Evolutionary conservation across 2,888 invertebrate genomes (phyloP).

Genomic region (Myopa testacea): DNA sequence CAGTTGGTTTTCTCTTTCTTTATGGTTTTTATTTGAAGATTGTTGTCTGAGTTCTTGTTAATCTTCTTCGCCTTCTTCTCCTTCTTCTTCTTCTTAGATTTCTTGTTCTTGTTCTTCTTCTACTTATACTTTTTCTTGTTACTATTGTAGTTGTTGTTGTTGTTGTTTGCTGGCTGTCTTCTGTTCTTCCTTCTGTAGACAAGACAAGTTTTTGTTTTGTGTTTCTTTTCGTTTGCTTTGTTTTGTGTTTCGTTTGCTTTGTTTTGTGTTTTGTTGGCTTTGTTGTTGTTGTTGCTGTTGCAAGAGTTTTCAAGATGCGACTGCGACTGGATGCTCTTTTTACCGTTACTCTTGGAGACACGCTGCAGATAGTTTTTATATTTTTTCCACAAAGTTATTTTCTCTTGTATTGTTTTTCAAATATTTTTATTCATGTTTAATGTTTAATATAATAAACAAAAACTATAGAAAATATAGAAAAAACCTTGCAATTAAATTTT

Average conservation of each 20-base stretch:
- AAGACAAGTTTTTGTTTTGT: no score
- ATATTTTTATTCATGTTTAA: no score
- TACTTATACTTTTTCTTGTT: background rate
- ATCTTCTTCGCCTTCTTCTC: no score
- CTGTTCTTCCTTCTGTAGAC: conserved; percentile 46
- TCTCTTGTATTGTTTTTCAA: no score
- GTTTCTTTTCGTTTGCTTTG: background rate
- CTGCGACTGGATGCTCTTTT: background rate
- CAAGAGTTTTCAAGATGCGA: background rate
- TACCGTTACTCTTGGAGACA: background rate
- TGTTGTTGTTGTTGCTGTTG: background rate
- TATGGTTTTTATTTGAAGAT: background rate
- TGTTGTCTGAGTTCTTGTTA: background rate
- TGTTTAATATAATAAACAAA: no score
- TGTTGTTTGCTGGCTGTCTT: conserved; percentile 11
- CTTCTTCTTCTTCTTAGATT: background rate
- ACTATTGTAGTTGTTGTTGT: no score
- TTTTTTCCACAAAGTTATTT: no score
- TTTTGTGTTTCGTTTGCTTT: background rate
- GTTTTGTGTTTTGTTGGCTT: no score
- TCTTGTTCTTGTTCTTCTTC: background rate
- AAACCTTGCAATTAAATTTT: no score
- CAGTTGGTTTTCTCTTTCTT: background rate
- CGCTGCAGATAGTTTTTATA: background rate
- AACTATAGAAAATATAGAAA: no score